These are phyloP conservation scores for Baryphthengus martii DNA, from an alignment of 2,113 vertebrate genomes.

Conservation along the genomic window DNA sequence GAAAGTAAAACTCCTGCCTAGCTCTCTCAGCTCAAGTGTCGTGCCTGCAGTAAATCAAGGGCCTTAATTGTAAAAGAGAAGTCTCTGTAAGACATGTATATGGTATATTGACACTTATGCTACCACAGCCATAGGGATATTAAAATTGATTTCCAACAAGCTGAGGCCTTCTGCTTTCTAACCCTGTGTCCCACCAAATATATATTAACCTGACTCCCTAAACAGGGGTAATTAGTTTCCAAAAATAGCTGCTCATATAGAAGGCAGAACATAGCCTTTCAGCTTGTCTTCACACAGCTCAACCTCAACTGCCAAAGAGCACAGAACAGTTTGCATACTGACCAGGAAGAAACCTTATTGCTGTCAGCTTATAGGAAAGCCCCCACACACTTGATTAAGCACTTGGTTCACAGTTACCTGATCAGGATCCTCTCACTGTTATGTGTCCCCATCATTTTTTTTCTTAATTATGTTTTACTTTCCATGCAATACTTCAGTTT, in stretches of 20 bases:
- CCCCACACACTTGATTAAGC: background rate
- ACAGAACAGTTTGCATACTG: background rate
- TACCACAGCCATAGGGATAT: conserved; percentile 20
- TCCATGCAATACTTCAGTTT: background rate
- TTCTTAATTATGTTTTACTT: background rate
- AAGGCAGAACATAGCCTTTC: background rate
- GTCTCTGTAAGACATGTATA: background rate
- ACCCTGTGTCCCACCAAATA: background rate
- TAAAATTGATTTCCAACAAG: conserved; percentile 58
- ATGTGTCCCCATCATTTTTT: background rate
- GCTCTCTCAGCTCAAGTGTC: background rate
- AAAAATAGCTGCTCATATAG: background rate
- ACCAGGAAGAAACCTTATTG: background rate
- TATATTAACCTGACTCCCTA: background rate
- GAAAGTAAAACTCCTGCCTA: background rate
- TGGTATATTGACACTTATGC: background rate
- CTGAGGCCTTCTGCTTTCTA: conserved; percentile 5
- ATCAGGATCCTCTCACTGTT: background rate
- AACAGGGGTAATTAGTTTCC: conserved; percentile 6
- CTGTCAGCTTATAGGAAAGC: background rate
- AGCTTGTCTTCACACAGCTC: background rate
- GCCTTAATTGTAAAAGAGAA: conserved; percentile 17
- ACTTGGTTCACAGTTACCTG: background rate
- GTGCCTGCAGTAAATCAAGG: background rate
- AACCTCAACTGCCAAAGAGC: background rate